Evolutionary conservation across 1,140 invertebrate genomes (phyloP), one percentile per base, ranked within the genome.

Genomic region (Drosophila parvula): DNA sequence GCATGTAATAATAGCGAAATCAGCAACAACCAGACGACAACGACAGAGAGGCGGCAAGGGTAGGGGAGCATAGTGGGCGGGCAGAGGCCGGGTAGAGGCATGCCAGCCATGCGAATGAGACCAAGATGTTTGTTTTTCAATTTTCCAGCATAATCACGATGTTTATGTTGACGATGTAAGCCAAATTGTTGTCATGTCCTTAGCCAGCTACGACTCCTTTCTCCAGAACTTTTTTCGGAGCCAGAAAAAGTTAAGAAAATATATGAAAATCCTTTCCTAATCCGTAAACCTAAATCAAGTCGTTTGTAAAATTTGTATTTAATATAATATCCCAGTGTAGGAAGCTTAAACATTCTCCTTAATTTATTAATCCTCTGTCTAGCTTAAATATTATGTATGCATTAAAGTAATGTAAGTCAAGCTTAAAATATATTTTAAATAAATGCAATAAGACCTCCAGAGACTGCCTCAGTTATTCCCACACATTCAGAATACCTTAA

Each of bases 1-100:
- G 84, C 83, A 88, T 89, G 83, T 89, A 88, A 88, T 88, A 88
- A 88, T 89, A 59, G 80, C 83, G 55, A 88, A 88, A 79, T 86
- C 84, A 88, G 76, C 83, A 82, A 45, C 79, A 71, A 43, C 47
- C 28, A 47, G 58, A 44, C 78, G 60, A 64, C 47, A 30, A 45
- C 62, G n/a, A n/a, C n/a, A n/a, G n/a, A 38, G 47, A 9, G 47
- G 43, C 32, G 11, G 51, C 12, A 11, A 45, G 36, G 27, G 56
- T 14, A 14, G 47, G 22, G 1, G 22, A 2, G 22, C 22, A 3
- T 22, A 3, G 22, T 22, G 22, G 22, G 22, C 22, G 10, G 5
- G 18, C n/a, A 14, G 34, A 3, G 38, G 1, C 16, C 2, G 9
- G 40, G 28, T 16, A 61, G 55, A 36, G 47, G 28, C 53, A 55